Conservation (phyloP, 2,888 invertebrate species). For the Eutolmus rufibarbis region DNA sequence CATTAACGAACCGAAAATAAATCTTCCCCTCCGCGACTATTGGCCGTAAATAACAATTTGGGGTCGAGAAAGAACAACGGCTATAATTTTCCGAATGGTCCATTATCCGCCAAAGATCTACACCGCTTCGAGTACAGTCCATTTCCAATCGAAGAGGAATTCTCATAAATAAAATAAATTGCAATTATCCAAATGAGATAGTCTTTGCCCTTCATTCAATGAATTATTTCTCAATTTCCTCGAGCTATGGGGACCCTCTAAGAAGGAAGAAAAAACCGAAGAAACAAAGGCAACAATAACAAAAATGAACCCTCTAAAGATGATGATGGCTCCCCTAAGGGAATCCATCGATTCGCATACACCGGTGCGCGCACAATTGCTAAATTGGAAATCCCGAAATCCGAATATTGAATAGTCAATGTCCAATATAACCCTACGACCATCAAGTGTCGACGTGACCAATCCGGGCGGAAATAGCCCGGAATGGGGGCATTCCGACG, state of each 20-base stretch:
- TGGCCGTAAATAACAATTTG: neutral
- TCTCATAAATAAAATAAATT: conserved; percentile 22
- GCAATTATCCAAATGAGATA: conserved; percentile 29
- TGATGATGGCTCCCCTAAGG: neutral
- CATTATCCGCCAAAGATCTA: neutral
- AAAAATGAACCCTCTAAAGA: neutral
- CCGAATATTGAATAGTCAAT: conserved; percentile 28
- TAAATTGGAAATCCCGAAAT: conserved; percentile 21
- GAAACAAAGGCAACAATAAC: neutral
- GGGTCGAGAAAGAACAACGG: neutral
- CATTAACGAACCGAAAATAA: neutral
- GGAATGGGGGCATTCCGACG: conserved; percentile 2
- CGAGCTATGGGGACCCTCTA: neutral
- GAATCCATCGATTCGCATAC: neutral
- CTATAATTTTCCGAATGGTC: neutral
- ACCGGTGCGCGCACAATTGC: neutral
- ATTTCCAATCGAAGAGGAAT: neutral
- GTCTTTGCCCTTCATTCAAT: neutral
- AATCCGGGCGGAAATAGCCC: conserved; percentile 3
- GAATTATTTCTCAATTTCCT: conserved; percentile 28
- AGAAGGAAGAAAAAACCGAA: neutral
- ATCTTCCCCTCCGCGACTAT: neutral
- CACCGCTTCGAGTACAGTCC: neutral
- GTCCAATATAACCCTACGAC: conserved; percentile 22
- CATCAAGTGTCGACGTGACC: conserved; percentile 32